Conservation (phyloP, 2,113 vertebrate species). For the Neotoma lepida region DNA sequence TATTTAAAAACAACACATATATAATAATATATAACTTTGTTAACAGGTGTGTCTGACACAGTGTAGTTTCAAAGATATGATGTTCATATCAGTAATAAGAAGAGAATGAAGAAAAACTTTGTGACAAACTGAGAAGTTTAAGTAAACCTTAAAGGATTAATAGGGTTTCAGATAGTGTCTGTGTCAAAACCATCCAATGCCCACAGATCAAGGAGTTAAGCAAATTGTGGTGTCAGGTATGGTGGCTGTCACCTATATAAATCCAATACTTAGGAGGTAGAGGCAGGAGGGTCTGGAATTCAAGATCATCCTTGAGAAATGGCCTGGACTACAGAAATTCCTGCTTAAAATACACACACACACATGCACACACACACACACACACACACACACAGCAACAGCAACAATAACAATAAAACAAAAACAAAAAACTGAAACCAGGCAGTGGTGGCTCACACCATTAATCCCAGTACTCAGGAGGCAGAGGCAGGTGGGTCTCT, state of each 20-base stretch:
- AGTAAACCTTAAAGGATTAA: background rate
- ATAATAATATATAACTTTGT: background rate
- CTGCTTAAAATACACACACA: too few relatives aligned
- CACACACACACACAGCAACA: too few relatives aligned
- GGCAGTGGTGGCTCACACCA: too few relatives aligned
- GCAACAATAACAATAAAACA: too few relatives aligned
- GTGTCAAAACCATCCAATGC: slow-evolving; percentile 1
- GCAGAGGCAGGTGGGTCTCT: too few relatives aligned
- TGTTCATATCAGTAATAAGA: background rate
- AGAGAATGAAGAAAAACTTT: background rate
- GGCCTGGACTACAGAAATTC: too few relatives aligned
- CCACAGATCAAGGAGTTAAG: background rate
- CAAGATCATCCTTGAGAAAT: too few relatives aligned
- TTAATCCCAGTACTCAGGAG: too few relatives aligned
- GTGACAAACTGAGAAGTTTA: background rate
- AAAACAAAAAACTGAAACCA: too few relatives aligned
- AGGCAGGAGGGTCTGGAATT: too few relatives aligned
- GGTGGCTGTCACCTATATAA: background rate
- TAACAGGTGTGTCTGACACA: background rate
- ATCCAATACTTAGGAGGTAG: background rate
- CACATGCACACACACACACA: too few relatives aligned
- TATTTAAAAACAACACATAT: background rate
- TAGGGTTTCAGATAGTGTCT: background rate
- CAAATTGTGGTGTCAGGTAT: background rate
- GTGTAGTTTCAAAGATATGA: background rate